Conservation (phyloP, 2,797 vertebrate genomes). For the Pantherophis vulpinus region DNA sequence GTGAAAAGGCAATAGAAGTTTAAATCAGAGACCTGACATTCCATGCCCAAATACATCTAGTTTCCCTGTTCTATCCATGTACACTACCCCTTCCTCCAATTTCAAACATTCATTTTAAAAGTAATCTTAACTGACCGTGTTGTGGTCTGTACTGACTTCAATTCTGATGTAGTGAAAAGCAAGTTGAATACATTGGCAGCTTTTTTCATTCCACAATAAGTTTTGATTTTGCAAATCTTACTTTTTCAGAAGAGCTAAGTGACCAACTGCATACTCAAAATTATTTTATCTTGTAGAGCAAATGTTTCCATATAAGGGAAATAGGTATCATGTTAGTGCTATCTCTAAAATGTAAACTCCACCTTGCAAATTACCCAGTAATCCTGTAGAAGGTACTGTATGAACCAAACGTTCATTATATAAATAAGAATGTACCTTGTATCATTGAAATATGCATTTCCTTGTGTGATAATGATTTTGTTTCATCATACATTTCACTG, state of each 20-base stretch:
- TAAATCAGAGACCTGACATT: slow-evolving; percentile 67
- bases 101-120: slow-evolving; percentile 66
- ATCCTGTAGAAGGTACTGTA: slow-evolving; percentile 80
- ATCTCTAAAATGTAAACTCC: slow-evolving; percentile 68
- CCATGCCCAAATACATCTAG: slow-evolving; percentile 71
- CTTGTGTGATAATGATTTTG: slow-evolving; percentile 71
- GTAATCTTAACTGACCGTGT: slow-evolving; percentile 74
- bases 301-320: slow-evolving; percentile 84
- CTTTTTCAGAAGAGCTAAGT: slow-evolving; percentile 76
- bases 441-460: slow-evolving; percentile 72
- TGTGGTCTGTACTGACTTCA: slow-evolving; percentile 86
- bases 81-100: slow-evolving; percentile 61
- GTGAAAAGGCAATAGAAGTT: slow-evolving; percentile 69
- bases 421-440: slow-evolving; percentile 79
- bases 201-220: slow-evolving; percentile 63
- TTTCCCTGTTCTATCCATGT: slow-evolving; percentile 72
- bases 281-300: slow-evolving; percentile 83
- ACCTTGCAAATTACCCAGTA: slow-evolving; percentile 70
- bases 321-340: slow-evolving; percentile 86
- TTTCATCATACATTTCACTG: slow-evolving; percentile 79
- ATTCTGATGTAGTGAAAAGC: slow-evolving; percentile 76
- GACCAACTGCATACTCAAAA: slow-evolving; percentile 78
- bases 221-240: slow-evolving; percentile 68
- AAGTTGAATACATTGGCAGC: slow-evolving; percentile 73
- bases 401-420: slow-evolving; percentile 80